phyloP scores from a whole-genome alignment of 2,888 invertebrate genomes.

The Pyrochroa serraticornis region DNA sequence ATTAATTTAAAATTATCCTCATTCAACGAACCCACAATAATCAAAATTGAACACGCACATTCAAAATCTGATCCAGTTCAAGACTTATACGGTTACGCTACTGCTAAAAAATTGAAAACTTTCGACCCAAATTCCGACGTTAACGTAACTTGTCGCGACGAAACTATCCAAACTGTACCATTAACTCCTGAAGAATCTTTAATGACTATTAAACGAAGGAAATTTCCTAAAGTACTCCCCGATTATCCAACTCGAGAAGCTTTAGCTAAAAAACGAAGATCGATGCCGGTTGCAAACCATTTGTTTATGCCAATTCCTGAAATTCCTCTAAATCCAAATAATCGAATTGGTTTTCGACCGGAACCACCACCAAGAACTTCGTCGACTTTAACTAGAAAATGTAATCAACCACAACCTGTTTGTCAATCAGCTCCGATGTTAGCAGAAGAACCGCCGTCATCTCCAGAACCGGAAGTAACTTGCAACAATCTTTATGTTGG shows the following conservation, averaged over 20 bases:
- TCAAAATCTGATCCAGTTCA: slow-evolving; percentile 73
- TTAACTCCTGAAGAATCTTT: slow-evolving; percentile 74
- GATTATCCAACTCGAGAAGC: slow-evolving; percentile 65
- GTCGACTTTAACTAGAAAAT: slow-evolving; percentile 68
- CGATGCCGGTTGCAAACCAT: slow-evolving; percentile 65
- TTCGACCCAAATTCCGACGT: slow-evolving; percentile 63
- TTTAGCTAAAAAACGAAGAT: slow-evolving; percentile 63
- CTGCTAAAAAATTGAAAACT: slow-evolving; percentile 50
- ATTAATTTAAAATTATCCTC: slow-evolving; percentile 49
- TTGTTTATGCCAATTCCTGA: slow-evolving; percentile 50
- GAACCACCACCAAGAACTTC: slow-evolving; percentile 78
- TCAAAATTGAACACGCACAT: slow-evolving; percentile 68
- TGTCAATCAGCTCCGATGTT: slow-evolving; percentile 60
- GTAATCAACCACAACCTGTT: slow-evolving; percentile 48
- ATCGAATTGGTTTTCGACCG: slow-evolving; percentile 62
- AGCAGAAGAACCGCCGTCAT: slow-evolving; percentile 59
- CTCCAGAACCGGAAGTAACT: slow-evolving; percentile 60
- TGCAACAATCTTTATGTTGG: slow-evolving; percentile 64
- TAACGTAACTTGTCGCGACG: slow-evolving; percentile 77
- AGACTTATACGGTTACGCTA: slow-evolving; percentile 54
- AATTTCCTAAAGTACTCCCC: slow-evolving; percentile 86
- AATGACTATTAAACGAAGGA: slow-evolving; percentile 74
- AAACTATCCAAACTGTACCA: slow-evolving; percentile 55
- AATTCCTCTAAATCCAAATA: slow-evolving; percentile 37
- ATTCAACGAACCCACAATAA: slow-evolving; percentile 46